Conservation (phyloP, 2,113 vertebrate genomes). For the Pteronura brasiliensis region DNA sequence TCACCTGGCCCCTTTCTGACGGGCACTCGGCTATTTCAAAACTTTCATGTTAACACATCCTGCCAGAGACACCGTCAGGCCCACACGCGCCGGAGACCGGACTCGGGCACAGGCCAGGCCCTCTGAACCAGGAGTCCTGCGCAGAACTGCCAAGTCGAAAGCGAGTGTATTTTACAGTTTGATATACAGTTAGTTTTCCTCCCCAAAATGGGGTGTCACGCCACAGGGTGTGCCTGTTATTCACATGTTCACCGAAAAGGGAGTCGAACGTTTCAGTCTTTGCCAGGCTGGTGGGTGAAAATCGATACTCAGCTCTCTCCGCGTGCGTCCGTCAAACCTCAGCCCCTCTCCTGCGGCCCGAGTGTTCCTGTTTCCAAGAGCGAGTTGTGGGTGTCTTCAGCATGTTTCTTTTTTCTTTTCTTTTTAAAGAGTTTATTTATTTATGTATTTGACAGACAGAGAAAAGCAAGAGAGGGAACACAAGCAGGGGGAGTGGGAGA, state of each 20-base stretch:
- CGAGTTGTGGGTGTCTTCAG: not conserved
- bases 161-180: rapidly evolving
- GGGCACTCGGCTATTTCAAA: not conserved
- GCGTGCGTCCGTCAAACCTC: not conserved
- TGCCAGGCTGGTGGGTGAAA: not conserved
- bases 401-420: not conserved
- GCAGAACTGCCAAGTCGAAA: not conserved
- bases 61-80: not conserved
- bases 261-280: no score
- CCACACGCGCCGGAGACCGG: not conserved
- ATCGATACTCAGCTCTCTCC: not conserved
- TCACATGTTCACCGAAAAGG: not conserved
- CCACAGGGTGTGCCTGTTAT: not conserved
- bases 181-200: not conserved
- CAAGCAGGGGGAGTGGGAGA: no score
- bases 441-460: no score
- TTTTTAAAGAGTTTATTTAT: no score
- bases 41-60: not conserved
- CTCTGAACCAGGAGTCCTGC: no score
- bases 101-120: no score
- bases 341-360: rapidly evolving
- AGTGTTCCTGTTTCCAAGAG: not conserved
- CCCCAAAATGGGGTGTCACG: not conserved
- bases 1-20: not conserved
- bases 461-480: no score